Evolutionary conservation across 2,888 invertebrate genomes (phyloP).

Genomic region (Apamea sordens): DNA sequence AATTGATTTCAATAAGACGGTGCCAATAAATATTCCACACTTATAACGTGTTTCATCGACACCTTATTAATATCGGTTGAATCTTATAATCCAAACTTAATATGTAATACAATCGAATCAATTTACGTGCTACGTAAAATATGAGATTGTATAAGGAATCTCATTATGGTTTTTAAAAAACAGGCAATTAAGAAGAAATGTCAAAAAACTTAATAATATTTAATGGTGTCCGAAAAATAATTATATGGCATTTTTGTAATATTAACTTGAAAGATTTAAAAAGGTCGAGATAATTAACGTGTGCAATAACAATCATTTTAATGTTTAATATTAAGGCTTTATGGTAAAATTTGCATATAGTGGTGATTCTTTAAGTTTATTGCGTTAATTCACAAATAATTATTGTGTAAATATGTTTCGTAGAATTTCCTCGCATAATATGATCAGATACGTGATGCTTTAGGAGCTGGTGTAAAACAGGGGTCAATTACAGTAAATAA

Average conservation of each 20-base stretch:
- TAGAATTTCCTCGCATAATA: constrained; percentile 67
- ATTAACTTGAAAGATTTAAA: constrained; percentile 80
- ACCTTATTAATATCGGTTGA: constrained; percentile 58
- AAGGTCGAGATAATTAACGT: constrained; percentile 87
- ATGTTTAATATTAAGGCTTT: constrained; percentile 79
- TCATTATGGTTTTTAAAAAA: constrained; percentile 72
- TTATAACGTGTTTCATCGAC: constrained; percentile 54
- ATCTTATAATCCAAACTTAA: constrained; percentile 60
- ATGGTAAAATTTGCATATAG: constrained; percentile 79
- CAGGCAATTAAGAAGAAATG: constrained; percentile 74
- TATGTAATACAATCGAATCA: constrained; percentile 63
- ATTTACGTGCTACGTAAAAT: constrained; percentile 65
- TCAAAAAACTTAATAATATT: constrained; percentile 75
- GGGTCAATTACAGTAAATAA: constrained; percentile 55
- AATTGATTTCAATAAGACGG: constrained; percentile 56
- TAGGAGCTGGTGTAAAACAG: constrained; percentile 53
- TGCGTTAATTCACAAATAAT: constrained; percentile 76
- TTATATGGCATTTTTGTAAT: constrained; percentile 81
- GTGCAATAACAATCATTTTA: constrained; percentile 82
- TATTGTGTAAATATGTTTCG: constrained; percentile 71
- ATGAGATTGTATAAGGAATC: constrained; percentile 69
- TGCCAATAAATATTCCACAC: constrained; percentile 56
- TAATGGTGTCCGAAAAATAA: constrained; percentile 80
- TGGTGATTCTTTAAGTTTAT: constrained; percentile 76
- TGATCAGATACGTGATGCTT: constrained; percentile 60